Base-by-base conservation (phyloP, 2,797 vertebrate species). In the Phalloptychus januarius region DNA sequence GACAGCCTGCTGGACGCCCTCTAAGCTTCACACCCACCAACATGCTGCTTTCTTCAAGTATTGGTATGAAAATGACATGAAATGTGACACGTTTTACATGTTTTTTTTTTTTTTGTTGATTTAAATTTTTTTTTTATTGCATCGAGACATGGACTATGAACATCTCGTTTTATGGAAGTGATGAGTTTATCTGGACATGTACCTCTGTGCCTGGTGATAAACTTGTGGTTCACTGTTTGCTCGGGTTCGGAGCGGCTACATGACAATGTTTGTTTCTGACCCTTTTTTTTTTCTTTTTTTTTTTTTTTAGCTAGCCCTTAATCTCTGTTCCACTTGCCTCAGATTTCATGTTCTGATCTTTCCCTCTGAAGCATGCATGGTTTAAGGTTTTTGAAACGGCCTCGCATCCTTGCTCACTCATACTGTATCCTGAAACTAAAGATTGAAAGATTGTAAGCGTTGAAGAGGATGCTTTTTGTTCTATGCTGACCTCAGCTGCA, bases 1-100 rank as follows among this genome's bases (percentile, higher is more conserved):
- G 98, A 99, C 95, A 97, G 97, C 93, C 97, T 99, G 86, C 96
- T 99, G 0, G 98, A 99, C 0, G 96, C 97, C 0, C 95, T 99
- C 90, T 99, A 97, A 94, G 87, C 79, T 46, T 81, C 61, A 38
- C 46, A 63, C 71, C 58, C 75, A 83, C 58, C 74, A 18, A 42
- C 69, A 69, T 56, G 72, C 33, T n/a, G 71, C 81, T 74, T 36
- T 65, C 78, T 75, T 42, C 82, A 82, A 67, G 36, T 40, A 67
- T 80, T 75, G 80, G 81, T 85, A 76, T 84, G 75, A 85, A 74
- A 80, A 82, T 82, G 63, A 72, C 83, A 81, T 75, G 33, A 83
- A 88, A 88, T 76, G 79, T 90, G 85, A 91, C 72, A 63, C 46
- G 77, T 65, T 65, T 65, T 65, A 65, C 33, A 33, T 31, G 25